Base-by-base conservation (phyloP, 2,888 invertebrate genomes). In the Melanostoma scalare region DNA sequence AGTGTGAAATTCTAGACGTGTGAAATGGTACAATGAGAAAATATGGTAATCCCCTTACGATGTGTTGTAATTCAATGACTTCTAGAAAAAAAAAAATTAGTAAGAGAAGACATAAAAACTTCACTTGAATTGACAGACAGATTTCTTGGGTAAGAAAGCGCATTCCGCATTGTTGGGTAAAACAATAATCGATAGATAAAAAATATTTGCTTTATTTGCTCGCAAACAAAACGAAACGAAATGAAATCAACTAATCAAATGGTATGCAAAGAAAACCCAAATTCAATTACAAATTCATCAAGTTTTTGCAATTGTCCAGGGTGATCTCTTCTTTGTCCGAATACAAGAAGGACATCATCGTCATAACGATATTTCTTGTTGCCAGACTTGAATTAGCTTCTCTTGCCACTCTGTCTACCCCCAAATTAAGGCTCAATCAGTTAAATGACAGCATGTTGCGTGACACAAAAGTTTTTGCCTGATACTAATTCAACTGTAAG, bases 371-470 rank as follows among this genome's bases (percentile, higher is more conserved):
- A 67, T 38, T 67, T 73, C 48, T 67, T 68, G 61, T 73, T 60
- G 40, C 52, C 72, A 53, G 53, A 52, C 52, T 44, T 46, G 65
- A 69, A 61, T 55, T 61, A 40, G 46, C 10, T 72, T 65, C 40
- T 31, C 78, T 58, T 65, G 73, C 58, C 67, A 30, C 72, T 67
- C 35, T 60, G 67, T 73, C 78, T 78, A 61, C 67, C 44, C 67
- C 50, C 68, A 48, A 78, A 78, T 79, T 68, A 69, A 79, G 60
- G 67, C 42, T 44, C 67, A 73, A 79, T 61, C 67, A 67, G 46
- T 72, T 77, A 77, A 63, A 82, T 77, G 81, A 82, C 81, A 81
- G 33, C 71, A 50, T 67, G 71, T 38, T 52, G 68, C 63, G 63
- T 58, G 58, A 48, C 68, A 58, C 63, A 68, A 74, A 68, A 38